Base-by-base conservation (phyloP, 2,797 vertebrate genomes). In the Petrocephalus sullivani region DNA sequence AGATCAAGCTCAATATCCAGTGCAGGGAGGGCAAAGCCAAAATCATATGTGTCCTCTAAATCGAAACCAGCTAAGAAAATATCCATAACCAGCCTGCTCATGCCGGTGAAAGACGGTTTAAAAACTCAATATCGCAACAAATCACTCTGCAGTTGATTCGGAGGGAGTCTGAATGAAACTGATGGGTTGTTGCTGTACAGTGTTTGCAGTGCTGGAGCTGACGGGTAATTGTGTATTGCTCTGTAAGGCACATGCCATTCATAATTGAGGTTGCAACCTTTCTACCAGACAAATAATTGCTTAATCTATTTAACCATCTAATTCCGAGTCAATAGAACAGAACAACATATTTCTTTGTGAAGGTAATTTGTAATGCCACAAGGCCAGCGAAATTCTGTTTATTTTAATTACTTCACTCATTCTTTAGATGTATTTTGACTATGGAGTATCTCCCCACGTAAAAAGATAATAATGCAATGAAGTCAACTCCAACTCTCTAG, bases 221-320 rank as follows among this genome's bases (percentile, higher is more conserved):
- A 83, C 81, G 49, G 53, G n/a, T 56, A 54, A 84, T 33, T 2
- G 21, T 84, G 46, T 23, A 33, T 84, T 56, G n/a, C 82, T 84
- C 51, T 84, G 49, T 84, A 56, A 84, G 51, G 51, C 46, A 28
- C 82, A 84, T 54, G 49, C 82, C 82, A 23, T 56, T 54, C 4
- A 21, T 53, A 84, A 84, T 54, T 84, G 51, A 54, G 82, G 82
- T 54, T 84, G 82, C 46, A 84, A 56, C 82, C 82, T 56, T 84
- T 21, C 33, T 46, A 33, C 41, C 53, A 87, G 87, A 81, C 53
- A 81, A 75, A 81, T 51, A 67, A 67, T 81, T 81, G 51, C 54
- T 28, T 87, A 87, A 87, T 87, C 87, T 81, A 75, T 78, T 56
- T 87, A 53, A 87, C 21, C 67, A 67, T 87, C 53, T 81, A 53